Percentiles rank a stretch among this genome's conserved stretches.
These are phyloP conservation scores for Phalacrocorax carbo DNA, from an alignment of 2,113 vertebrate genomes.

Conservation along the genomic window DNA sequence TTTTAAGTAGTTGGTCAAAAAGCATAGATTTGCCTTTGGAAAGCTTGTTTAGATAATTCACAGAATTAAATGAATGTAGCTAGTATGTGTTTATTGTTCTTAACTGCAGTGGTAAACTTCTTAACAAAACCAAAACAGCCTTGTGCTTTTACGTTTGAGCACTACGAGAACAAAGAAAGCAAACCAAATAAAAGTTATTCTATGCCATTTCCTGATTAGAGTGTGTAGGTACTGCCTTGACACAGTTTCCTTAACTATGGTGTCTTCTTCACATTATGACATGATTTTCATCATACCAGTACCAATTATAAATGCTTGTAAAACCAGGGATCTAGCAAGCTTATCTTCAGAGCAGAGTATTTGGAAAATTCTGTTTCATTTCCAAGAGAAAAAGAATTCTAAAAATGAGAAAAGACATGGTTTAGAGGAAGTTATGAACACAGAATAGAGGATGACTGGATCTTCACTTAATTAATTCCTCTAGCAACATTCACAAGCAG, in stretches of 20 bases:
- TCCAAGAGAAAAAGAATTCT: background rate
- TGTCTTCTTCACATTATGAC: background rate
- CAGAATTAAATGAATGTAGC: background rate
- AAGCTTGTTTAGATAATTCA: background rate
- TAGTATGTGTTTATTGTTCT: background rate
- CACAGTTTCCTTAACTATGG: background rate
- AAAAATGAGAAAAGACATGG: background rate
- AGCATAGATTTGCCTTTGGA: background rate
- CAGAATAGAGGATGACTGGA: background rate
- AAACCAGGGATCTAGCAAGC: background rate
- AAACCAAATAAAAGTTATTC: background rate
- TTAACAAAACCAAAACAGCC: background rate
- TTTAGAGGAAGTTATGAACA: background rate
- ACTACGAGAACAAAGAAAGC: background rate
- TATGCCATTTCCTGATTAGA: background rate
- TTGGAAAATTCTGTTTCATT: background rate
- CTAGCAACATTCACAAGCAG: background rate
- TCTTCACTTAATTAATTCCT: background rate
- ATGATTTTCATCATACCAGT: background rate
- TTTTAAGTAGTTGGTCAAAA: background rate
- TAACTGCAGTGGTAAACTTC: background rate
- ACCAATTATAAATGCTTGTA: background rate
- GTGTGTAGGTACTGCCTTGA: background rate
- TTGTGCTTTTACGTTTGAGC: background rate
- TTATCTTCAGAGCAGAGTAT: background rate